These are phyloP conservation scores for rabbit (Oryctolagus cuniculus) DNA, from an alignment of 2,113 vertebrate genomes.

Conservation along the genomic window DNA sequence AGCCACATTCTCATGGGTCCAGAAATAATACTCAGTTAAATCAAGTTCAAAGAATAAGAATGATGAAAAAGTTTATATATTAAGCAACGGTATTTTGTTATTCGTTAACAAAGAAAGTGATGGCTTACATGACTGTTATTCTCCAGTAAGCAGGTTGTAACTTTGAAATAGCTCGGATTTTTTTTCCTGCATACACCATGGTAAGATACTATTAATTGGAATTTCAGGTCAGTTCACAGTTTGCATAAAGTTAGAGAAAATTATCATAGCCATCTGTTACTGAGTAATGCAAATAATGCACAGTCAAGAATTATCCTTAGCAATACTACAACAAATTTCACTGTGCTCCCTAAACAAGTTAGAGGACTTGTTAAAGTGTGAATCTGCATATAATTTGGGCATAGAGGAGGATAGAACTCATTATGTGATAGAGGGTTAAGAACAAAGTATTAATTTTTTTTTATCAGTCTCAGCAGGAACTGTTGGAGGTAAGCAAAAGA, in stretches of 20 bases:
- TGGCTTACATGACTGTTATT: background rate
- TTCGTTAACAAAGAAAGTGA: background rate
- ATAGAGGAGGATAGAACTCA: background rate
- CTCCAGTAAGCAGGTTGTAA: background rate
- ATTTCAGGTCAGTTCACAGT: constrained; percentile 52
- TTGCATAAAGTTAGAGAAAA: constrained; percentile 61
- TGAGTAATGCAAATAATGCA: constrained; percentile 19
- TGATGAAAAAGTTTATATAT: constrained; percentile 1
- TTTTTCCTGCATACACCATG: background rate
- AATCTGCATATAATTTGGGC: background rate
- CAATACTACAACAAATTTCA: background rate
- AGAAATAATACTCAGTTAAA: background rate
- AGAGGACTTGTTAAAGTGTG: background rate
- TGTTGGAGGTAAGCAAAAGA: constrained; percentile 16
- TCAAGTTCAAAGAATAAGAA: constrained; percentile 32
- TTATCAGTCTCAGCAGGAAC: constrained; percentile 14
- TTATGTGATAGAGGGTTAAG: constrained; percentile 32
- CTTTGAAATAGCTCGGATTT: constrained; percentile 13
- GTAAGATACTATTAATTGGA: constrained; percentile 48
- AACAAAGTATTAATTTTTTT: constrained; percentile 22
- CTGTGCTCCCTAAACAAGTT: background rate
- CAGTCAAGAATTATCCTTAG: background rate
- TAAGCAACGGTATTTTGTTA: constrained; percentile 18
- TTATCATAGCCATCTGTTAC: background rate
- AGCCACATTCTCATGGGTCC: background rate